Evolutionary conservation across 1,140 invertebrate species (phyloP).

Genomic region (Pectinophora gossypiella): DNA sequence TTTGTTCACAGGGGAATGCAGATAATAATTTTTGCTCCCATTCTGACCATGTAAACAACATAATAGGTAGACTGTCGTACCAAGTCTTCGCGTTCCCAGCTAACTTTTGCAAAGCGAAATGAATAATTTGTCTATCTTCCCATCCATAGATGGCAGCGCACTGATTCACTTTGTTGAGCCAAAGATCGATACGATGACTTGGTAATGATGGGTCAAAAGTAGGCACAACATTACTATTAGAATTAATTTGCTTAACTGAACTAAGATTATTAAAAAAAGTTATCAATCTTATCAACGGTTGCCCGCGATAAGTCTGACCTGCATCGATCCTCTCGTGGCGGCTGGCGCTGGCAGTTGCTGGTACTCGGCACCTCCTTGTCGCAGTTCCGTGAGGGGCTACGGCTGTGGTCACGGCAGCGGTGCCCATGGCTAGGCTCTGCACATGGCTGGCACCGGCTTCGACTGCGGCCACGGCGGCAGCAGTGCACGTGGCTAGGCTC

Average conservation of each 20-base stretch:
- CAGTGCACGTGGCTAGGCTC: no score
- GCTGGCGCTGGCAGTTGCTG: neutral
- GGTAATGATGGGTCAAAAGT: slow-evolving; percentile 7
- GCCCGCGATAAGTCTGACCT: no score
- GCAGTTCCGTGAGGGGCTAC: neutral
- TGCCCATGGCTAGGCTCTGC: neutral
- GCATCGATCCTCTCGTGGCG: neutral
- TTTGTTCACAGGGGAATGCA: slow-evolving; percentile 9
- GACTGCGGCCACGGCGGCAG: neutral
- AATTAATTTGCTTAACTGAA: neutral
- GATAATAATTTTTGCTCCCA: slow-evolving; percentile 2
- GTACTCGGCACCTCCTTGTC: neutral
- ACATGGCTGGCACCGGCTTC: neutral
- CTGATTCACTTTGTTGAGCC: slow-evolving; percentile 11
- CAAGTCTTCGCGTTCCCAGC: slow-evolving; percentile 6
- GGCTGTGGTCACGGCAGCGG: neutral
- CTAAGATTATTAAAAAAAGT: neutral
- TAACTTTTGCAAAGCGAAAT: slow-evolving; percentile 10
- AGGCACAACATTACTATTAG: slow-evolving; percentile 4
- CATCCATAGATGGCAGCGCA: slow-evolving; percentile 6
- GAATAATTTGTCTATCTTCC: slow-evolving; percentile 5
- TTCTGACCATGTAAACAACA: slow-evolving; percentile 7
- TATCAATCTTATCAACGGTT: neutral
- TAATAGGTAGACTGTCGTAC: slow-evolving; percentile 7
- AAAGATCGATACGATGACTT: slow-evolving; percentile 9